Percentiles rank a stretch among this genome's conserved stretches.
These are phyloP conservation scores for Folsomia manolachei DNA, from an alignment of 2,888 invertebrate species.

Conservation along the genomic window DNA sequence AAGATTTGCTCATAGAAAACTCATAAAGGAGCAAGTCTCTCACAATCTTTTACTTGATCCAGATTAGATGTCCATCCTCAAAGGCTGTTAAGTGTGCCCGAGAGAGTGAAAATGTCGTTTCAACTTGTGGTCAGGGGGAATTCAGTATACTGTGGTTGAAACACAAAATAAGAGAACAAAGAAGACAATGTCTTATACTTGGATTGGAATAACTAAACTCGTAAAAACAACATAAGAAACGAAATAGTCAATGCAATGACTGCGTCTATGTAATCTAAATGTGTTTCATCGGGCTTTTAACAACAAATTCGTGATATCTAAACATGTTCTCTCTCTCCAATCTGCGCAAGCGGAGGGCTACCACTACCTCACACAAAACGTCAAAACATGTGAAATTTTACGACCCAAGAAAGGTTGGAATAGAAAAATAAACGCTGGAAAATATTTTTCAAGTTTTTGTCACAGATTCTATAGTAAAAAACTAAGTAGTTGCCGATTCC, in stretches of 20 bases:
- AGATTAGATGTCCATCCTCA: not conserved
- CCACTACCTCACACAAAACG: no score
- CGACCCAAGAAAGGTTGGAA: no score
- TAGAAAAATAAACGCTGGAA: no score
- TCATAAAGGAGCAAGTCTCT: constrained; percentile 6
- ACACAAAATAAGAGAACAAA: not conserved
- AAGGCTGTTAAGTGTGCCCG: constrained; percentile 2
- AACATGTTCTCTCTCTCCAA: no score
- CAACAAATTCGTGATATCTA: no score
- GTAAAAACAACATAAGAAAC: not conserved
- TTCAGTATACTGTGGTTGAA: no score
- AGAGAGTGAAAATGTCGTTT: not conserved
- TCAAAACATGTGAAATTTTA: no score
- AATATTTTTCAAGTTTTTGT: no score
- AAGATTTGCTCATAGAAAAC: constrained; percentile 4
- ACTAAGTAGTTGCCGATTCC: no score
- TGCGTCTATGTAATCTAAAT: not conserved
- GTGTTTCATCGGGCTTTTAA: not conserved
- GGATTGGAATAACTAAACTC: not conserved
- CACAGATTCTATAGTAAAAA: no score
- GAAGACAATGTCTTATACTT: no score
- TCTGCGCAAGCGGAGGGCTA: no score
- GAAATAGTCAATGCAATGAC: not conserved
- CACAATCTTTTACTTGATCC: not conserved
- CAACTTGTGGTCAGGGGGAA: constrained; percentile 4